Base-by-base conservation (phyloP, 2,888 invertebrate genomes). In the Drosophila gaucha region DNA sequence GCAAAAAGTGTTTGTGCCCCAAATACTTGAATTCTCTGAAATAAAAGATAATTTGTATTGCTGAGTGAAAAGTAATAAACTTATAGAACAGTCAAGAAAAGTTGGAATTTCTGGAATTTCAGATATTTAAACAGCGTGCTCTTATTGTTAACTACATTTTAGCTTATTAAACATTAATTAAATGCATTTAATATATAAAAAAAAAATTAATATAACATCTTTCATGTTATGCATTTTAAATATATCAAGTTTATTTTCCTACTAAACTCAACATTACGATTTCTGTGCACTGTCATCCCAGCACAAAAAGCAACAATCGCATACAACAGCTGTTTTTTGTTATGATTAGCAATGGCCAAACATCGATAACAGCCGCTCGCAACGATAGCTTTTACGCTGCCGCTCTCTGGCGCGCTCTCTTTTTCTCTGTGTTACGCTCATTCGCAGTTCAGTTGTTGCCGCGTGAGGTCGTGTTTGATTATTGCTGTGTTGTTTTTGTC, bases 1-100 rank as follows among this genome's bases (percentile, higher is more conserved):
- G 54, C 24, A 80, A 69, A 20, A 86, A 84, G 28, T 84, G 83
- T 47, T 43, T 62, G 9, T 84, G 83, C 12, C 86, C 84, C 18
- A 84, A 80, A 56, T 84, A 68, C 28, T 5, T 55, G 1, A 77
- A 64, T n/a, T 67, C 71, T 1, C 0, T 74, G 6, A n/a, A 30
- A 16, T 50, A 44, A 1, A 2, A n/a, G 20, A 2, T 10, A 4
- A 26, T 14, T 35, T 60, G 9, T 22, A n/a, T 6, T 39, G n/a
- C 10, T 0, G 6, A 33, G n/a, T 22, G 12, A 22, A 56, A 14
- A 36, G 36, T 22, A 56, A 36, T 49, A 38, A 49, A 49, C 10
- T 36, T 28, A 35, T 14, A 14, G 38, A 38, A 24, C 33, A 10
- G 9, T 26, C 1, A 20, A 16, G 0, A 47, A 12, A 14, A 14